Evolutionary conservation across 1,140 invertebrate species (phyloP).

Genomic region (Brachionus manjavacas): DNA sequence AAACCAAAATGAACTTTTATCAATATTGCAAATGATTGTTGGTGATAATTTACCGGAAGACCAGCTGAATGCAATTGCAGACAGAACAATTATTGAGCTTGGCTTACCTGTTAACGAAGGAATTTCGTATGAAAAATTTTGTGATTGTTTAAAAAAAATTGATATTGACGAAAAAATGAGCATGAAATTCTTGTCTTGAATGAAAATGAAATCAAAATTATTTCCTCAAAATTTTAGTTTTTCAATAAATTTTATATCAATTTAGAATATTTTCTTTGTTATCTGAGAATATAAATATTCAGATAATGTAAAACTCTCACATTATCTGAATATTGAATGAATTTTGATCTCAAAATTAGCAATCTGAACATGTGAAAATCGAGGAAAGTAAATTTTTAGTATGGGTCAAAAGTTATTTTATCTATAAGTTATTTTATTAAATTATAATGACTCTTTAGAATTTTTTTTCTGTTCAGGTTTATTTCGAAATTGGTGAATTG

Average conservation of each 20-base stretch:
- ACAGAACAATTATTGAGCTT: constrained; percentile 27
- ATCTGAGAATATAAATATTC: too few species aligned
- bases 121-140: constrained; percentile 41
- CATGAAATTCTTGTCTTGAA: constrained; percentile 41
- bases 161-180: constrained; percentile 43
- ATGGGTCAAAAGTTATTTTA: too few species aligned
- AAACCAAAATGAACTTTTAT: constrained; percentile 11
- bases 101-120: neutral
- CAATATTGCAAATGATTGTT: constrained; percentile 39
- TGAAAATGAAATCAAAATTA: neutral
- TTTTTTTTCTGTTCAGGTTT: too few species aligned
- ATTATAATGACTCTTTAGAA: too few species aligned
- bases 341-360: too few species aligned
- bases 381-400: too few species aligned
- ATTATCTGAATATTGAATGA: too few species aligned
- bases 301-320: too few species aligned
- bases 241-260: neutral
- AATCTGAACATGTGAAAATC: too few species aligned
- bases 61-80: constrained; percentile 9
- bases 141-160: constrained; percentile 30
- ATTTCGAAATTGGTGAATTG: too few species aligned
- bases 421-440: too few species aligned
- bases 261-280: too few species aligned
- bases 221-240: neutral
- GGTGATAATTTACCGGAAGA: constrained; percentile 36